Conservation (phyloP, 2,113 vertebrate genomes). For the Paraplagusia blochii region DNA sequence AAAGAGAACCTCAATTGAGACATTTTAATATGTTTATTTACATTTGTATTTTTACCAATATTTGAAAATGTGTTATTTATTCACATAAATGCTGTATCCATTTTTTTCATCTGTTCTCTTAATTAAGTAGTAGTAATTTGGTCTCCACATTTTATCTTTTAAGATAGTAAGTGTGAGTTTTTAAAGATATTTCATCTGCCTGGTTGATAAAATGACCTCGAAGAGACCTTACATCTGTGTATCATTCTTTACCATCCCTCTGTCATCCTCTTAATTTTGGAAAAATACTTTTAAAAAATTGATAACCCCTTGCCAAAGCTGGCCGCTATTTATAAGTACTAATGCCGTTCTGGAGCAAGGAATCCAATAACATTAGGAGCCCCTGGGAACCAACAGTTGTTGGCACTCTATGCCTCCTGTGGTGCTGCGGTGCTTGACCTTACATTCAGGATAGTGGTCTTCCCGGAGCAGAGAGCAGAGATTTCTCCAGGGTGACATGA, state of each 20-base stretch:
- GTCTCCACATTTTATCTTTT: no score
- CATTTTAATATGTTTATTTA: no score
- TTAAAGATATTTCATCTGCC: conserved; percentile 38
- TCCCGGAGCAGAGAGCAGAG: conserved; percentile 48
- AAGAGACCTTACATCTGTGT: conserved; percentile 41
- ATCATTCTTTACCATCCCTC: conserved; percentile 45
- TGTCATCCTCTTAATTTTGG: conserved; percentile 44
- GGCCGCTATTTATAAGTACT: conserved; percentile 48
- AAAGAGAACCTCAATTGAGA: no score
- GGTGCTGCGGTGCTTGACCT: conserved; percentile 36
- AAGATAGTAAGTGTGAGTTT: no score
- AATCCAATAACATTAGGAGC: conserved; percentile 52
- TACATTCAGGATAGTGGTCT: conserved; percentile 48
- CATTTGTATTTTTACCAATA: no score
- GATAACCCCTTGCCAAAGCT: conserved; percentile 46
- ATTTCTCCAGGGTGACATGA: conserved; percentile 52
- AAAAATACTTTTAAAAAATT: conserved; percentile 56
- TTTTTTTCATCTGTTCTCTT: no score
- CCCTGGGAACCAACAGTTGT: conserved; percentile 16
- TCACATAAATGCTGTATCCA: no score
- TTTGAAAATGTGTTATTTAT: no score
- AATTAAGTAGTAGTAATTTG: no score
- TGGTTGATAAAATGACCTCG: conserved; percentile 37
- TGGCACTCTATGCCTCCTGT: conserved; percentile 39
- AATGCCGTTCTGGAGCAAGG: conserved; percentile 36